Conservation (phyloP, 1,140 invertebrate genomes). For the Littorina saxatilis region DNA sequence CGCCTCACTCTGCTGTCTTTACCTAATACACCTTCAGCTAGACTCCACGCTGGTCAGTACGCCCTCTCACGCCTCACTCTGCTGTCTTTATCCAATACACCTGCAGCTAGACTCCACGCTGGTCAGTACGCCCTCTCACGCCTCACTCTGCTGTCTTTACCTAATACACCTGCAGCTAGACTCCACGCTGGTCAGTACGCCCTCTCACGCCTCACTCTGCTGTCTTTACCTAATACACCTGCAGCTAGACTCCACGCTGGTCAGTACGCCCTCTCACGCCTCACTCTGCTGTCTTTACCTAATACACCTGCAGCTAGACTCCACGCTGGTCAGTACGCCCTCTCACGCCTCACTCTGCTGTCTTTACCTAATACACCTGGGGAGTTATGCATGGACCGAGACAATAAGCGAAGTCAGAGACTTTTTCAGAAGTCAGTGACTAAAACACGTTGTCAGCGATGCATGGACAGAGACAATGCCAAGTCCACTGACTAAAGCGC, state of each 20-base stretch:
- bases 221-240: no score
- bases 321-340: not conserved
- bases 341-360: not conserved
- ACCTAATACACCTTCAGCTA: constrained; percentile 90
- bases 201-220: not conserved
- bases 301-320: not conserved
- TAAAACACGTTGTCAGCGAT: no score
- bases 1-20: not conserved
- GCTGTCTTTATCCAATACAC: not conserved
- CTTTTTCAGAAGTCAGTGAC: no score
- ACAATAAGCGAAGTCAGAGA: no score
- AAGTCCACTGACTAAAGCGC: no score
- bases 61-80: not conserved
- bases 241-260: not conserved
- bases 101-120: not conserved
- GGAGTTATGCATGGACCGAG: no score
- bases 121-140: not conserved
- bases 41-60: constrained; percentile 91
- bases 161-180: constrained; percentile 91
- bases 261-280: not conserved
- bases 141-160: constrained; percentile 69
- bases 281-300: not conserved
- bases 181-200: constrained; percentile 88
- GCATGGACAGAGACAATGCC: no score
- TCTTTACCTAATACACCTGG: not conserved